Base-by-base conservation (phyloP, 2,888 invertebrate genomes). In the Hemaris fuciformis region DNA sequence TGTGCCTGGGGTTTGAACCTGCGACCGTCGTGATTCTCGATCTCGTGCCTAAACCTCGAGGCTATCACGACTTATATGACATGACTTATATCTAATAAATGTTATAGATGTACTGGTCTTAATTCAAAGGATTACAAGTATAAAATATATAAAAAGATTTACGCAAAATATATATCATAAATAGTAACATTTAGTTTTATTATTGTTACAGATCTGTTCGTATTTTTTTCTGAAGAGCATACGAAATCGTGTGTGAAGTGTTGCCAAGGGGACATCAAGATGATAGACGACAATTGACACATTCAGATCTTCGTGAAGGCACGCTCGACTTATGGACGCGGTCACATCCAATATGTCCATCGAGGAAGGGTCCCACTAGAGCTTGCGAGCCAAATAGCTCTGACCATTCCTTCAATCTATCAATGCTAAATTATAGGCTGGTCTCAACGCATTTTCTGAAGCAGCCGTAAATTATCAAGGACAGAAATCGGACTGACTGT, bases 361-460 rank as follows among this genome's bases (percentile, higher is more conserved):
- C 25, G 48, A 46, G n/a, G 57, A 45, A 57, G 34, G 27, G 38
- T 38, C 73, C 48, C 83, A 80, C 62, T 83, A 76, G 76, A 65
- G 73, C 67, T 64, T 66, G 68, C 66, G 83, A 81, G 87, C 88
- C 81, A 82, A 72, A 68, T 74, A 80, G 84, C 86, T 89, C 81
- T 72, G 69, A 81, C 84, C 79, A 79, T 80, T 83, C 73, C 66
- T 69, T 79, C 93, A 70, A 76, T 67, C 79, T 76, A 79, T 92
- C 90, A 91, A 97, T 97, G 97, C 97, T 97, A 95, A 97, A 96
- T 93, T 95, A 97, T 95, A 96, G 97, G 94, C 94, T 97, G 84
- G 97, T 97, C 74, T 97, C 97, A 88, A 97, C 97, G 87, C 97
- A 97, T 93, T 97, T 97, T 91, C 93, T 97, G 91, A 97, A 97